These are phyloP conservation scores for Cylindroiulus punctatus DNA, from an alignment of 2,888 invertebrate species.

Conservation along the genomic window DNA sequence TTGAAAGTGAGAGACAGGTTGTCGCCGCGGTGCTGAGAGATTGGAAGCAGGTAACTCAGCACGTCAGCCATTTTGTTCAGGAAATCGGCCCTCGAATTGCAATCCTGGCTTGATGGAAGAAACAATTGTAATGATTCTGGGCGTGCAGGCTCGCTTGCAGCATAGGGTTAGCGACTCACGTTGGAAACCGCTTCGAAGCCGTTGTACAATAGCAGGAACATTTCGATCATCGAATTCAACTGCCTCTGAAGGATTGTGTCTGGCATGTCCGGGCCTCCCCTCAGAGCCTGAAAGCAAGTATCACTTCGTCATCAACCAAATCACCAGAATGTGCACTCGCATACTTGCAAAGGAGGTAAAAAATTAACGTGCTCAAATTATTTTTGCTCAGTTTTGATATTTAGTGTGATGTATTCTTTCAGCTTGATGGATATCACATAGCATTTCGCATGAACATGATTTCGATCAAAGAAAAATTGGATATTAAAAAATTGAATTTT, in stretches of 20 bases:
- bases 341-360: too few relatives aligned
- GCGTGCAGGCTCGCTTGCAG: neutral
- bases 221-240: constrained; percentile 78
- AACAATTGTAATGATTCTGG: neutral
- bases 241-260: constrained; percentile 84
- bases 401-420: too few relatives aligned
- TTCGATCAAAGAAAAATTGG: too few relatives aligned
- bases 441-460: too few relatives aligned
- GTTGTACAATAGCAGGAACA: constrained; percentile 85
- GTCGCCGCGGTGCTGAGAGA: constrained; percentile 83
- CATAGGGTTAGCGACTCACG: constrained; percentile 63
- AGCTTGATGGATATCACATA: too few relatives aligned
- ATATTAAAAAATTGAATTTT: too few relatives aligned
- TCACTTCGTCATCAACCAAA: too few relatives aligned
- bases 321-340: too few relatives aligned
- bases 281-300: constrained; percentile 83
- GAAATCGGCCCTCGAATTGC: constrained; percentile 62
- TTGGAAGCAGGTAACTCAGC: constrained; percentile 88
- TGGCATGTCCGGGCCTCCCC: constrained; percentile 85
- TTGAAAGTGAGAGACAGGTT: constrained; percentile 74
- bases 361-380: too few relatives aligned
- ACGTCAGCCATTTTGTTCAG: constrained; percentile 83
- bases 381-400: too few relatives aligned
- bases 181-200: constrained; percentile 79
- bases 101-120: neutral